Evolutionary conservation across 2,888 invertebrate species (phyloP).

Genomic region (Ypsolopha scabrella): DNA sequence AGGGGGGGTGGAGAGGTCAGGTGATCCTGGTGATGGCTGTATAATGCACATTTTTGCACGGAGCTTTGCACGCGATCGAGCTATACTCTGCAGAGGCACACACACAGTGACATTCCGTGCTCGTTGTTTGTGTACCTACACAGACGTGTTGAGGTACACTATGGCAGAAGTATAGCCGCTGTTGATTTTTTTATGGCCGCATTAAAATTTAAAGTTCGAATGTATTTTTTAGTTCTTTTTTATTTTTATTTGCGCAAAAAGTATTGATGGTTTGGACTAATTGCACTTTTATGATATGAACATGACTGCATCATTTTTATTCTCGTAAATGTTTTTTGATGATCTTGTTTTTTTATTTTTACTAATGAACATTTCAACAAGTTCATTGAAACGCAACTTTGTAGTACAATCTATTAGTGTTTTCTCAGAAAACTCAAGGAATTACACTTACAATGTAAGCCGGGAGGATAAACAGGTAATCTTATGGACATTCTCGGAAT

Average conservation of each 20-base stretch:
- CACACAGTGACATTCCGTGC: slow-evolving; percentile 24
- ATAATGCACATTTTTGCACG: slow-evolving; percentile 63
- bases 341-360: too few relatives aligned
- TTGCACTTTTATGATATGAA: neutral
- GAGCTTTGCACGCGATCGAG: slow-evolving; percentile 51
- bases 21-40: slow-evolving; percentile 38
- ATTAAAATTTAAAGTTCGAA: slow-evolving; percentile 5
- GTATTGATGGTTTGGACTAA: neutral
- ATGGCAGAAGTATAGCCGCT: neutral
- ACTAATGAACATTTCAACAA: too few relatives aligned
- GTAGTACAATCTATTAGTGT: too few relatives aligned
- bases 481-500: too few relatives aligned
- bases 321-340: too few relatives aligned
- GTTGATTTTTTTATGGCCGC: slow-evolving; percentile 7
- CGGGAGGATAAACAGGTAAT: too few relatives aligned
- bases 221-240: neutral
- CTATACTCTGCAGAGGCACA: slow-evolving; percentile 35
- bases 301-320: neutral
- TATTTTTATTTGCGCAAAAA: neutral
- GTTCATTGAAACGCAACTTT: too few relatives aligned
- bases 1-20: slow-evolving; percentile 38
- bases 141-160: slow-evolving; percentile 21
- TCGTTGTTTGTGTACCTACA: slow-evolving; percentile 14
- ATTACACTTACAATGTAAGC: too few relatives aligned
- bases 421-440: too few relatives aligned